phyloP scores from a whole-genome alignment of 1,140 invertebrate species.

The Megalonaias nervosa region DNA sequence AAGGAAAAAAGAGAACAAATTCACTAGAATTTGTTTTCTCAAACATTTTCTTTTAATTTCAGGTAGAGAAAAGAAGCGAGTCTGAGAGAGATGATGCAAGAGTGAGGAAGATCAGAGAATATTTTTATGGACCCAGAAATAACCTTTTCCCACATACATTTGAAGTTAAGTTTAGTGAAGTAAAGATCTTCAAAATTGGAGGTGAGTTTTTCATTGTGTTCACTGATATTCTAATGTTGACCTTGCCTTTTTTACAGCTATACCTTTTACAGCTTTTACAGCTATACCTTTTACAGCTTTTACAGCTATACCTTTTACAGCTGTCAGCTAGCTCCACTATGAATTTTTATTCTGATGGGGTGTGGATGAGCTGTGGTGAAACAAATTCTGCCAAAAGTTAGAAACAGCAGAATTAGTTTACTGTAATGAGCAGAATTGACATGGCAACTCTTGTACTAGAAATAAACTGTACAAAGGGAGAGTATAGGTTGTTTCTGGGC shows the following conservation, averaged over 20 bases:
- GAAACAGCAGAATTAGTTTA: constrained; percentile 17
- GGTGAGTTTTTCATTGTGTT: constrained; percentile 45
- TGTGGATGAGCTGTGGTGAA: constrained; percentile 29
- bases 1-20: background rate
- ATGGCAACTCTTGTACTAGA: background rate
- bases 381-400: constrained; percentile 19
- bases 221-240: too few species aligned
- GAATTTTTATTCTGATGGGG: constrained; percentile 9
- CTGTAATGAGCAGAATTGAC: constrained; percentile 1
- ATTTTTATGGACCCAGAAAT: constrained; percentile 89
- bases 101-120: constrained; percentile 89
- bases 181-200: constrained; percentile 95
- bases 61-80: constrained; percentile 89
- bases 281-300: too few species aligned
- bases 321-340: too few species aligned
- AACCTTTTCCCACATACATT: constrained; percentile 83
- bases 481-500: too few species aligned
- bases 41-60: constrained; percentile 3
- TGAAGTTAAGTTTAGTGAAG: constrained; percentile 75
- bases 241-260: too few species aligned
- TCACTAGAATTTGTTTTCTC: background rate
- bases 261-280: too few species aligned
- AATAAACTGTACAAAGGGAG: background rate
- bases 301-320: too few species aligned
- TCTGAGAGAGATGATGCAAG: constrained; percentile 81